phyloP scores from a whole-genome alignment of 2,113 vertebrate genomes.

The Noctilio leporinus region DNA sequence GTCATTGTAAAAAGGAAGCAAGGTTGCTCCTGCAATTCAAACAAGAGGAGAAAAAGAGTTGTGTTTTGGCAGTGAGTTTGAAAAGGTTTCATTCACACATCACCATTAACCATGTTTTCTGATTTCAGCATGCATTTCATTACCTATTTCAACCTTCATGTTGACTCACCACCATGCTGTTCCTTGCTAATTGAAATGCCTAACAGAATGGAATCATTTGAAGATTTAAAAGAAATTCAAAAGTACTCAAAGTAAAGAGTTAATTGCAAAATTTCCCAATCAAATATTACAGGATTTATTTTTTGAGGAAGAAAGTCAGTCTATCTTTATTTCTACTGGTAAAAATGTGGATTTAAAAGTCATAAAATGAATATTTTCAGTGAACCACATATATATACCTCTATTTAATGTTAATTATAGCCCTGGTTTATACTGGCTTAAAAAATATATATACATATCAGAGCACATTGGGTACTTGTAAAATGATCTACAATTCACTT shows the following conservation, averaged over 20 bases:
- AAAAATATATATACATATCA: not conserved
- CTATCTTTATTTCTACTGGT: not conserved
- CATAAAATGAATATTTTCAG: not conserved
- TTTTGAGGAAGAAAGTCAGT: not conserved
- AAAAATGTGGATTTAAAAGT: not conserved
- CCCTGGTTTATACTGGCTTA: not conserved
- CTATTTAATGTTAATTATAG: not conserved
- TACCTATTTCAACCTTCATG: slow-evolving; percentile 36
- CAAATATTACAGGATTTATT: not conserved
- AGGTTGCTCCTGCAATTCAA: slow-evolving; percentile 47
- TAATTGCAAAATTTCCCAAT: not conserved
- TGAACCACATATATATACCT: not conserved
- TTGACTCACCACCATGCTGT: slow-evolving; percentile 53
- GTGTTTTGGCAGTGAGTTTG: slow-evolving; percentile 64
- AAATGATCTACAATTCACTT: not conserved
- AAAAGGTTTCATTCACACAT: slow-evolving; percentile 40
- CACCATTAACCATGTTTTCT: slow-evolving; percentile 47
- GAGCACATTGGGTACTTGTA: not conserved
- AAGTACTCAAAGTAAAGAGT: slow-evolving; percentile 20
- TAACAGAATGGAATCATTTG: slow-evolving; percentile 50
- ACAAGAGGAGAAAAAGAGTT: slow-evolving; percentile 13
- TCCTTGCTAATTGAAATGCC: slow-evolving; percentile 26
- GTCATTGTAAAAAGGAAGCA: slow-evolving; percentile 35
- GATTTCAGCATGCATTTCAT: slow-evolving; percentile 51
- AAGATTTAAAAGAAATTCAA: not conserved